phyloP scores from a whole-genome alignment of 1,140 invertebrate species.

The Pogonomyrmex barbatus region DNA sequence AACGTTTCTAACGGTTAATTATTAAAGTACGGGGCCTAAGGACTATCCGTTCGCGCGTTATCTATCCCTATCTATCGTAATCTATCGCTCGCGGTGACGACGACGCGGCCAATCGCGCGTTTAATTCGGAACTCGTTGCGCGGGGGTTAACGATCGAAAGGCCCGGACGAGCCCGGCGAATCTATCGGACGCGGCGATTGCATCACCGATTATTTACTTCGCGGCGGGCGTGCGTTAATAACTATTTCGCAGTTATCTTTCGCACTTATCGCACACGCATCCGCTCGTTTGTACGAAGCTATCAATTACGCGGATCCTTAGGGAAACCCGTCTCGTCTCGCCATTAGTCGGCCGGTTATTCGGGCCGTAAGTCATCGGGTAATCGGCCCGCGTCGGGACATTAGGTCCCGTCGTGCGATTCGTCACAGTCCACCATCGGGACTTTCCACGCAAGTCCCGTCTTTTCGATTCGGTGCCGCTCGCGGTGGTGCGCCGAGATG shows the following conservation, averaged over 20 bases:
- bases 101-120: neutral
- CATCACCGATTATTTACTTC: slow-evolving; percentile 69
- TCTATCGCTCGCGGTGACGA: neutral
- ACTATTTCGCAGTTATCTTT: slow-evolving; percentile 65
- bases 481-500: neutral
- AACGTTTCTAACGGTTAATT: neutral
- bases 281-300: slow-evolving; percentile 72
- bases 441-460: neutral
- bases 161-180: slow-evolving; percentile 3
- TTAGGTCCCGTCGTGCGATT: slow-evolving; percentile 35
- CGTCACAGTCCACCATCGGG: slow-evolving; percentile 36
- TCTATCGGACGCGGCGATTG: slow-evolving; percentile 53
- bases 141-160: slow-evolving; percentile 45
- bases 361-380: slow-evolving; percentile 71
- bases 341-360: slow-evolving; percentile 69
- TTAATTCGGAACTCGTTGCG: slow-evolving; percentile 47
- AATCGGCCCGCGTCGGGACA: slow-evolving; percentile 54
- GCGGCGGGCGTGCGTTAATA: slow-evolving; percentile 67
- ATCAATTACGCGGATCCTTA: slow-evolving; percentile 71
- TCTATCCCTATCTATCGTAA: neutral
- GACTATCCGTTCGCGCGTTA: neutral
- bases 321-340: slow-evolving; percentile 57
- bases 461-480: neutral
- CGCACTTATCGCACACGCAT: slow-evolving; percentile 64
- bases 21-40: neutral